phyloP scores from a whole-genome alignment of 2,113 vertebrate genomes.

The Myotis brandtii region DNA sequence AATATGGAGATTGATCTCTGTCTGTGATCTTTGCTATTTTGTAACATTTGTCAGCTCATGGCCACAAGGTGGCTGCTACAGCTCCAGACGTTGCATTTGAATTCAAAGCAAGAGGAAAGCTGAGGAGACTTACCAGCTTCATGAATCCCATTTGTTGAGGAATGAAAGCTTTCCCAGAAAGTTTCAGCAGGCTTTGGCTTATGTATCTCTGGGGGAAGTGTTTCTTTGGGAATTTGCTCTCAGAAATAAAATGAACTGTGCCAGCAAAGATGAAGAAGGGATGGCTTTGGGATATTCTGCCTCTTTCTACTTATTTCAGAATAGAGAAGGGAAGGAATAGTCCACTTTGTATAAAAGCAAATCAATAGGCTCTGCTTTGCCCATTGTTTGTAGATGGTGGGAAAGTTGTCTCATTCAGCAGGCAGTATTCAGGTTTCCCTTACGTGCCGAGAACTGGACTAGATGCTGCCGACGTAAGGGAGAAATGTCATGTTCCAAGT shows the following conservation, averaged over 20 bases:
- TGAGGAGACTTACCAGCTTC: neutral
- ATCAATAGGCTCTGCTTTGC: neutral
- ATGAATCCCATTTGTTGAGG: neutral
- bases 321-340: neutral
- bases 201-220: neutral
- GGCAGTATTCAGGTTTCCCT: neutral
- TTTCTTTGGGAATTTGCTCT: neutral
- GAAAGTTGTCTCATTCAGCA: neutral
- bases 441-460: neutral
- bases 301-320: neutral
- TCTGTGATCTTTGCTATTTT: neutral
- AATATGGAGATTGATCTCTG: neutral
- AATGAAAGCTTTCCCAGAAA: neutral
- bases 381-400: neutral
- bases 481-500: neutral
- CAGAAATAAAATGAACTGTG: slow-evolving; percentile 2
- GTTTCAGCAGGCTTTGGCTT: neutral
- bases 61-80: neutral
- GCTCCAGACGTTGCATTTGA: neutral
- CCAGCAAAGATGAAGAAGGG: neutral
- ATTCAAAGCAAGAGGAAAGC: neutral
- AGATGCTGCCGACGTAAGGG: neutral
- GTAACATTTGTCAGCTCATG: neutral
- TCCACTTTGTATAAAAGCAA: neutral
- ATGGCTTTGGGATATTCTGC: neutral